A percentile compares a stretch with the other conserved stretches of the same genome.
Conservation (phyloP, 1,140 invertebrate genomes). For the Aleiodes sp. region DNA sequence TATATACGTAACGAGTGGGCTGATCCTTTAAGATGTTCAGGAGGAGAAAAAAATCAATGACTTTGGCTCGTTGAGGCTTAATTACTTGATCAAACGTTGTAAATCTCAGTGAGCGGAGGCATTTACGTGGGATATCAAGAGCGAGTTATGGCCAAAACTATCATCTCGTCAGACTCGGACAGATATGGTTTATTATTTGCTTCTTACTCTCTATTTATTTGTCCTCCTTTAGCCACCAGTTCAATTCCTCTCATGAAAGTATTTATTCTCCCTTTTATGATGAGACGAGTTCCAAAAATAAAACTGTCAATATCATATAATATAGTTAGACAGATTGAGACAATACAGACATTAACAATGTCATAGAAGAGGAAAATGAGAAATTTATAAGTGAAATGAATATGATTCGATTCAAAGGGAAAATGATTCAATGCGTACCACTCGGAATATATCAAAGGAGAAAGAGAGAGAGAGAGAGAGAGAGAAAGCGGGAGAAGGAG, state of each 20-base stretch:
- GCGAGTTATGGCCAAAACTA: neutral
- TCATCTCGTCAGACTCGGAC: neutral
- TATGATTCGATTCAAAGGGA: neutral
- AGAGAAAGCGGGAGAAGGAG: neutral
- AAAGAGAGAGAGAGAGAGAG: neutral
- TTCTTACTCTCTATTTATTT: neutral
- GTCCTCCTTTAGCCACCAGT: no score
- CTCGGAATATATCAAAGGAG: neutral
- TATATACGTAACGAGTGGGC: constrained; percentile 1
- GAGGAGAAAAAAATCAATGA: constrained; percentile 27
- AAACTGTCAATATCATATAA: no score
- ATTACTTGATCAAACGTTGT: constrained; percentile 65
- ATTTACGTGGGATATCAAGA: constrained; percentile 50
- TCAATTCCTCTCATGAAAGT: no score
- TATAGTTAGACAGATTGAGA: no score
- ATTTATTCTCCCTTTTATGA: no score
- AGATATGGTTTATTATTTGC: neutral
- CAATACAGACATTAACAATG: no score
- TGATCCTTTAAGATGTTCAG: constrained; percentile 11
- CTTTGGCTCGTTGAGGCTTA: constrained; percentile 40
- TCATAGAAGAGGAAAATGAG: neutral
- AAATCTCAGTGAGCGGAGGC: constrained; percentile 57
- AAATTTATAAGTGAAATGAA: neutral
- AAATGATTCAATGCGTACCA: constrained; percentile 3
- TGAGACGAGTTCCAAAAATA: no score